Base-by-base conservation (phyloP, 2,888 invertebrate genomes). In the Chymomyza fuscimana region DNA sequence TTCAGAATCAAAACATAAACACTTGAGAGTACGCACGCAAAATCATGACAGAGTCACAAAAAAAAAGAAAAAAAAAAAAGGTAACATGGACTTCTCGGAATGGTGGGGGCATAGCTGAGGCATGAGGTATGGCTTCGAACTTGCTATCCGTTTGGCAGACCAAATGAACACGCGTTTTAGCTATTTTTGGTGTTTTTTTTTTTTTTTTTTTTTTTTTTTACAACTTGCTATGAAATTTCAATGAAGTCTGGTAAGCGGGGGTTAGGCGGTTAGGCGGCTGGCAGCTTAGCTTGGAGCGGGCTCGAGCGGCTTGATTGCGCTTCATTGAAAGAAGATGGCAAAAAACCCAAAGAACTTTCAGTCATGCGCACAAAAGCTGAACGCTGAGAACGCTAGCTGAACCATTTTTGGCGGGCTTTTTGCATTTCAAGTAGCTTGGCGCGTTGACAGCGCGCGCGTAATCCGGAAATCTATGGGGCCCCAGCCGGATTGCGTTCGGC, bases 281-380 rank as follows among this genome's bases (percentile, higher is more conserved):
- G 19, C 19, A 19, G 32, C 32, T 32, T 32, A 46, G 40, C 10
- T 46, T 12, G 40, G 5, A 9, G 15, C 16, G 52, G 9, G 59
- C 9, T 40, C 1, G 32, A 66, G 32, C 22, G 51, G 64, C 52
- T 56, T 51, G 65, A 58, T 60, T 60, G 50, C 22, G 69, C 63
- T 79, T 73, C 83, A 83, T 87, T 87, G 84, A 83, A 87, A 83
- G 81, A 82, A 74, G n/a, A 63, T 70, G 73, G 73, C 81, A 73
- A 87, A 86, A 83, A 87, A 87, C 83, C 83, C 87, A 87, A 16
- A 64, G 62, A 64, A 29, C 16, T 78, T 87, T 83, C 83, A 83
- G 83, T 83, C 81, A 87, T 77, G 22, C 12, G 58, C 40, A 46
- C 40, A 46, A 46, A 46, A 46, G 40, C 40, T 46, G 40, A 46